Conservation (phyloP, 2,797 vertebrate species). For the Morelia viridis region DNA sequence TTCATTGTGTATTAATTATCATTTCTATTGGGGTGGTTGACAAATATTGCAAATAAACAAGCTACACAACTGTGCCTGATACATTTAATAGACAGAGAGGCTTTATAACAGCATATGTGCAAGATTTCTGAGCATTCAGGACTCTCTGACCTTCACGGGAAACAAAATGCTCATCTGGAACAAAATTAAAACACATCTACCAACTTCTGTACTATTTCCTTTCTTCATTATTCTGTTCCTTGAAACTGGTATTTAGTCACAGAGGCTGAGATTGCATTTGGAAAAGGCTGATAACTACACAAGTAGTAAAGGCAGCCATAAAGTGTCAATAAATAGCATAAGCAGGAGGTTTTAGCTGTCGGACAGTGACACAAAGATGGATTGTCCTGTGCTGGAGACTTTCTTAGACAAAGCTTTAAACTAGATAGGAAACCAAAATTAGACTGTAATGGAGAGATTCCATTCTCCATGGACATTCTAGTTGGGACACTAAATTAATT, state of each 20-base stretch:
- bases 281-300: constrained; percentile 74
- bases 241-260: constrained; percentile 72
- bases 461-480: constrained; percentile 68
- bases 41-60: constrained; percentile 43
- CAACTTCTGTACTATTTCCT: constrained; percentile 57
- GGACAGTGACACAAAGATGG: constrained; percentile 74
- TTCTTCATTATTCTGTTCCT: constrained; percentile 65
- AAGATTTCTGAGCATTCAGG: constrained; percentile 46
- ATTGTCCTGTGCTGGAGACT: constrained; percentile 71
- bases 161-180: constrained; percentile 63
- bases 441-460: constrained; percentile 75
- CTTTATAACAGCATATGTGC: constrained; percentile 23
- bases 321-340: constrained; percentile 78
- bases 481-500: constrained; percentile 75
- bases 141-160: constrained; percentile 57
- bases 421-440: constrained; percentile 75
- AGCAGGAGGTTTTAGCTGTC: constrained; percentile 72
- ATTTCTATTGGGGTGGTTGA: neutral
- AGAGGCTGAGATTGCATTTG: constrained; percentile 76
- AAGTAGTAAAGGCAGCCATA: constrained; percentile 73
- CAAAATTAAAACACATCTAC: constrained; percentile 64
- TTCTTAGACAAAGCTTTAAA: constrained; percentile 76
- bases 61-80: constrained; percentile 57
- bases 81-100: constrained; percentile 50
- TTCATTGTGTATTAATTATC: constrained; percentile 11